A percentile compares a stretch with the other conserved stretches of the same genome.
Conservation (phyloP, 2,888 invertebrate genomes). For the Drepanosiphum platanoidis region DNA sequence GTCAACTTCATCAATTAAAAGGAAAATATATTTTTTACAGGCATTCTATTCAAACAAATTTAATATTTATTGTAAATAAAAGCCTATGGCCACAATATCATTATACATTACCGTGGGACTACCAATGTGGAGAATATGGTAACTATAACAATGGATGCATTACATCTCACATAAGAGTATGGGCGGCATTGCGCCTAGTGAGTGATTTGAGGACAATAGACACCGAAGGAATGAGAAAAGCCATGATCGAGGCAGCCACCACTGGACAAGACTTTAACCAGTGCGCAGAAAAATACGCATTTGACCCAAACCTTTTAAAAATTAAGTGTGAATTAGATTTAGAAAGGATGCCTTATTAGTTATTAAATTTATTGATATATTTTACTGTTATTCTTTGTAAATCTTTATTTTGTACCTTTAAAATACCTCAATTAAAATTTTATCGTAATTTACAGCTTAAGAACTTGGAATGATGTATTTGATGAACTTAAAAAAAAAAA, state of each 20-base stretch:
- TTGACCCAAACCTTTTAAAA: constrained; percentile 48
- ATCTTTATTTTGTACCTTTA: background rate
- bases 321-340: constrained; percentile 57
- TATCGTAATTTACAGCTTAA: background rate
- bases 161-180: constrained; percentile 76
- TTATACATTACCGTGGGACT: constrained; percentile 81
- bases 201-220: constrained; percentile 75
- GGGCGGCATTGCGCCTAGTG: constrained; percentile 76
- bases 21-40: constrained; percentile 67
- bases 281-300: constrained; percentile 70
- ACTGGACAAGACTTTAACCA: constrained; percentile 71
- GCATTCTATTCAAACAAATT: constrained; percentile 77
- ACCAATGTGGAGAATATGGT: constrained; percentile 84
- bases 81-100: constrained; percentile 86
- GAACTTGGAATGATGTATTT: background rate
- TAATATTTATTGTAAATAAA: constrained; percentile 79
- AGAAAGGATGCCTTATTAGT: constrained; percentile 36
- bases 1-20: background rate
- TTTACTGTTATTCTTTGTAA: background rate
- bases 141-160: constrained; percentile 76
- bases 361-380: background rate
- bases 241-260: constrained; percentile 72
- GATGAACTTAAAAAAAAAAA: background rate
- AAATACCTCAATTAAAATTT: background rate
- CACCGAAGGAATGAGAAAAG: constrained; percentile 73